Base-by-base conservation (phyloP, 1,140 invertebrate species). In the Bombus impatiens region DNA sequence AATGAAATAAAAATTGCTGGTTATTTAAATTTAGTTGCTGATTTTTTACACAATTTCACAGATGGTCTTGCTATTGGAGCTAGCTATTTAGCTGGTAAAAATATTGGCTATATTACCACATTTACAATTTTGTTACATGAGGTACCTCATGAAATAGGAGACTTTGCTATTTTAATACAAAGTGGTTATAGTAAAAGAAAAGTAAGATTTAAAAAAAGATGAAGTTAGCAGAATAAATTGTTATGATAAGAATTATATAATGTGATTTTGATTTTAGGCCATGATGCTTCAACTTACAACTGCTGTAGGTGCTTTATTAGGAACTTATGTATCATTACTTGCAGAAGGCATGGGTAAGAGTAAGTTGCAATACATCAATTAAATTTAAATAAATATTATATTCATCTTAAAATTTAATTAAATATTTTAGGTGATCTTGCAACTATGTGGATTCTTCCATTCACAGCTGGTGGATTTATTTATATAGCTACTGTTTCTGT, bases 61-160 rank as follows among this genome's bases (percentile, higher is more conserved):
- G 99, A 99, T 96, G 99, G 99, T 62, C 94, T 99, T 44, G 98
- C 99, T 47, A 99, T 99, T 93, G 98, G 99, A 75, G 98, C 99
- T 15, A 99, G 98, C n/a, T 99, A 98, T 94, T 96, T 99, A 88
- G 98, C 98, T 89, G 98, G 98, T 15, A 96, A 97, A 90, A 97
- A 94, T 91, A 96, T 98, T 88, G 98, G 98, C 25, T 96, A 98
- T 70, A 96, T 99, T 12, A 99, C 99, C 12, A 99, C 98, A 35
- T 95, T 98, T 42, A 99, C 98, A 3, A 99, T 99, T 93, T 96
- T 99, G 44, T 95, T 99, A 59, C 99, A 99, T 95, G 99, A 99
- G 96, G 97, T 99, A 86, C 99, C 99, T 76, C 99, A 99, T 96
- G 99, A 99, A 96, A 99, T 99, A 93, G 99, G 99, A 77, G 99